phyloP scores from a whole-genome alignment of 2,888 invertebrate species.

The Hirtodrosophila alboralis region DNA sequence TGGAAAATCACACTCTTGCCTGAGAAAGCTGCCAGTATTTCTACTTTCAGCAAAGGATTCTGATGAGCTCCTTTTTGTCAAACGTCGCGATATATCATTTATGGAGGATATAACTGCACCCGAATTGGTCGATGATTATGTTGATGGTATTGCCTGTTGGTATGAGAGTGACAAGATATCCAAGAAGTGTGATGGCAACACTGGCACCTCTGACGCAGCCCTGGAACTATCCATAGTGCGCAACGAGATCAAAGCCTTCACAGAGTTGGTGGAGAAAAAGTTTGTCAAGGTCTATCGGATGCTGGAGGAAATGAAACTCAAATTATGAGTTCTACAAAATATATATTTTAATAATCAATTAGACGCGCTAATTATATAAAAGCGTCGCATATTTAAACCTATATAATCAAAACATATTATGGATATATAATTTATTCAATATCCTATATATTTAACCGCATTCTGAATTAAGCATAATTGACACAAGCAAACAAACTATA shows the following conservation, averaged over 20 bases:
- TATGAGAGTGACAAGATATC: constrained; percentile 79
- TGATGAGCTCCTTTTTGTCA: constrained; percentile 82
- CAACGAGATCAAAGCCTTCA: constrained; percentile 81
- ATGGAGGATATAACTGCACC: constrained; percentile 81
- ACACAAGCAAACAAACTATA: constrained; percentile 63
- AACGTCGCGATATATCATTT: constrained; percentile 80
- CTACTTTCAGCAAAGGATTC: constrained; percentile 82
- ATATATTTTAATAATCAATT: constrained; percentile 12
- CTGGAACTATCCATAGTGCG: constrained; percentile 81
- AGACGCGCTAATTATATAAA: constrained; percentile 24
- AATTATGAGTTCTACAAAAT: constrained; percentile 51
- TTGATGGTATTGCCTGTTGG: constrained; percentile 83
- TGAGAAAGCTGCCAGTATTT: constrained; percentile 79
- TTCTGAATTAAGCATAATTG: constrained; percentile 42
- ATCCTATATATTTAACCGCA: constrained; percentile 46
- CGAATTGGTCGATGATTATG: constrained; percentile 82
- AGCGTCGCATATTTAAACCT: constrained; percentile 24
- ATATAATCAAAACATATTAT: constrained; percentile 22
- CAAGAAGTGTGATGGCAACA: constrained; percentile 71
- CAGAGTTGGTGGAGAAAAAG: constrained; percentile 80
- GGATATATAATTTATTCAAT: constrained; percentile 24
- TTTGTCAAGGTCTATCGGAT: constrained; percentile 81
- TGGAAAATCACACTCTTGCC: no score
- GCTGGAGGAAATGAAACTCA: constrained; percentile 81
- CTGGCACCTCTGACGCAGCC: constrained; percentile 69